Percentiles rank a stretch among this genome's conserved stretches.
Evolutionary conservation across 1,140 invertebrate genomes (phyloP).

Genomic region (Drosophila mauritiana): DNA sequence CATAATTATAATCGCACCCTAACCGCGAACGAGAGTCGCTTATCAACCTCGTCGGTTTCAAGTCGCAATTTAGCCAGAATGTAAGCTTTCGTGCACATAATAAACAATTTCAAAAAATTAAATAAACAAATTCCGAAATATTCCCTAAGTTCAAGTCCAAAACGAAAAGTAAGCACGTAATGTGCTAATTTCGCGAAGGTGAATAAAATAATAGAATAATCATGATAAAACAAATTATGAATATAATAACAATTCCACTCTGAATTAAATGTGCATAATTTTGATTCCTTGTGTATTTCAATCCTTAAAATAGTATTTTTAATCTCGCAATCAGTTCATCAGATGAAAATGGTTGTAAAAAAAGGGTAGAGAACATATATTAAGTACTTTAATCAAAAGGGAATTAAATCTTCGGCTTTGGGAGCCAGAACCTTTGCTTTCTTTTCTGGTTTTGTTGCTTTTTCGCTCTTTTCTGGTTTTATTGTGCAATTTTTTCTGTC

Average conservation of each 20-base stretch:
- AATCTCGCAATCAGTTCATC: no score
- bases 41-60: neutral
- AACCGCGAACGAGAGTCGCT: constrained; percentile 4
- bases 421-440: constrained; percentile 15
- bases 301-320: no score
- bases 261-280: no score
- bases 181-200: neutral
- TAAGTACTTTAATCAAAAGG: neutral
- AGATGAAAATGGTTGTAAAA: no score
- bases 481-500: constrained; percentile 38
- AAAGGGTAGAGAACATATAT: neutral
- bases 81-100: neutral
- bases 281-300: no score
- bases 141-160: neutral
- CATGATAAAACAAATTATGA: neutral
- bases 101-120: neutral
- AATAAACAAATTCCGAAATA: neutral
- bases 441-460: constrained; percentile 30
- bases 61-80: neutral
- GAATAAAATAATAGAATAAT: neutral
- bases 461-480: constrained; percentile 7
- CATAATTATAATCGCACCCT: constrained; percentile 48
- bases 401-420: constrained; percentile 9
- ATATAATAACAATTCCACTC: neutral
- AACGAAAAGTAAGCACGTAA: neutral